Conservation (phyloP, 2,888 invertebrate genomes). For the Synanthedon vespiformis region DNA sequence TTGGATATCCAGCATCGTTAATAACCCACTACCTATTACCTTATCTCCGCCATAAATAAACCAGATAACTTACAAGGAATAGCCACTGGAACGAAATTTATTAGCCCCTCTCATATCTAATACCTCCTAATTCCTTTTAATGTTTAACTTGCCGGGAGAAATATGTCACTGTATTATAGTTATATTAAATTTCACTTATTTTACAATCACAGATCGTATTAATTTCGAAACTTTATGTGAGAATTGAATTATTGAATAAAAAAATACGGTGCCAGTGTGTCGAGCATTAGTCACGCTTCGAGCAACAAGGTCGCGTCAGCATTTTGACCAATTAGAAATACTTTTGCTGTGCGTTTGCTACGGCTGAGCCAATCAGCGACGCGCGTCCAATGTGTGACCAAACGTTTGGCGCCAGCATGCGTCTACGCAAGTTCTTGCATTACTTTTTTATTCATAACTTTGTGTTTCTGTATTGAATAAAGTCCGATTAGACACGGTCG, state of each 20-base stretch:
- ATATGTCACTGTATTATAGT: background rate
- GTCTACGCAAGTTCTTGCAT: conserved; percentile 3
- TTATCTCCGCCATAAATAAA: conserved; percentile 38
- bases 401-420: conserved; percentile 4
- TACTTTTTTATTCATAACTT: background rate
- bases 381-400: background rate
- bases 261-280: conserved; percentile 3
- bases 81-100: conserved; percentile 25
- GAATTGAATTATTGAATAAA: background rate
- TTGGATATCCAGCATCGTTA: conserved; percentile 18
- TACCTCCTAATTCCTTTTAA: conserved; percentile 15
- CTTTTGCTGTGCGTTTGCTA: background rate
- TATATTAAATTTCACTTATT: background rate
- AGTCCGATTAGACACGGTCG: background rate
- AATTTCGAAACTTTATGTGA: conserved; percentile 1
- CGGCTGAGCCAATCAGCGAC: background rate
- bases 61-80: conserved; percentile 25
- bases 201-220: background rate
- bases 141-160: background rate
- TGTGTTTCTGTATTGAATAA: background rate
- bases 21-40: conserved; percentile 22
- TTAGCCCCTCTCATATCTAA: conserved; percentile 23
- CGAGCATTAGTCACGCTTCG: conserved; percentile 17
- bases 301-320: conserved; percentile 6
- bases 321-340: background rate